Evolutionary conservation across 2,113 vertebrate genomes (phyloP).

Genomic region (Colius striatus): DNA sequence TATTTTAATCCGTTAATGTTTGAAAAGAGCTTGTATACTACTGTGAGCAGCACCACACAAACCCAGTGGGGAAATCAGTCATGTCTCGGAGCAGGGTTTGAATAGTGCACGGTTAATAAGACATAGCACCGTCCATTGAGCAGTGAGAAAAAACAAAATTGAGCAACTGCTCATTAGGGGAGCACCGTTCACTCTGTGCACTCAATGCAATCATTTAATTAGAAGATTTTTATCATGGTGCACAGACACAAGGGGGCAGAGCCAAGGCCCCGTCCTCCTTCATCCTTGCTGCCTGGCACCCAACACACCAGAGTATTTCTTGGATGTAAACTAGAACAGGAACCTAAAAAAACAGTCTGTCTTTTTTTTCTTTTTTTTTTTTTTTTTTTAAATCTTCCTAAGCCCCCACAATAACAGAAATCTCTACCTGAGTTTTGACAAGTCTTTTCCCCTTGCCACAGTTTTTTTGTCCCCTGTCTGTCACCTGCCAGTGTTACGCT

Average conservation of each 20-base stretch:
- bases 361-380: background rate
- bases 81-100: constrained; percentile 9
- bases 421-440: background rate
- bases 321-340: background rate
- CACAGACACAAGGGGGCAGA: constrained; percentile 67
- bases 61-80: background rate
- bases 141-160: constrained; percentile 28
- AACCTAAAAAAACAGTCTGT: background rate
- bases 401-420: background rate
- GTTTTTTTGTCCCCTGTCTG: background rate
- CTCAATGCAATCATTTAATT: constrained; percentile 59
- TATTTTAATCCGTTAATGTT: background rate
- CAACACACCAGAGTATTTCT: background rate
- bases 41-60: background rate
- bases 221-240: constrained; percentile 53
- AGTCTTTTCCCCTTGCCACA: background rate
- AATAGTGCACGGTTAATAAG: constrained; percentile 17
- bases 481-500: background rate
- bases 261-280: background rate
- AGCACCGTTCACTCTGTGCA: constrained; percentile 63
- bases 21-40: background rate
- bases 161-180: constrained; percentile 67
- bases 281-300: background rate
- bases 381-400: no score
- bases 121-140: constrained; percentile 14